Evolutionary conservation across 2,113 vertebrate species (phyloP).

Genomic region (Rhinopomastus cyanomelas): DNA sequence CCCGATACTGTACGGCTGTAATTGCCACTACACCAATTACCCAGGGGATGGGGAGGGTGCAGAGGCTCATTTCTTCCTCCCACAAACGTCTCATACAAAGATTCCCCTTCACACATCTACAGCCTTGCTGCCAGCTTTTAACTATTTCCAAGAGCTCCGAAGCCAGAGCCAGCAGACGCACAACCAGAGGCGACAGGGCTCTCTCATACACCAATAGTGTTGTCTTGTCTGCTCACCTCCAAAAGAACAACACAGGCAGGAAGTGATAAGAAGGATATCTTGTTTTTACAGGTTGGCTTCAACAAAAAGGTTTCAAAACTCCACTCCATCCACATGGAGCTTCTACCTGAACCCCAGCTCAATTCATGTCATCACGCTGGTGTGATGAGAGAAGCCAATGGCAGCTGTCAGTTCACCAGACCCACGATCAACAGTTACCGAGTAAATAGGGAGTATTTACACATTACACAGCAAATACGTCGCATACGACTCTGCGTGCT

Average conservation of each 20-base stretch:
- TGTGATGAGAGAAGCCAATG: neutral
- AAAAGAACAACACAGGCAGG: neutral
- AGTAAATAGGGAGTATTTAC: neutral
- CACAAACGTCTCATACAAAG: neutral
- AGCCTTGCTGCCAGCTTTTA: neutral
- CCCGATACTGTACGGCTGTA: fast-evolving
- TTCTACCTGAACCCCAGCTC: neutral
- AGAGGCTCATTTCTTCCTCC: neutral
- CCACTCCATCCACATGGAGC: neutral
- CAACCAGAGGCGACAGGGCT: neutral
- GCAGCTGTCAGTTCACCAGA: neutral
- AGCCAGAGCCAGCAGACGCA: neutral
- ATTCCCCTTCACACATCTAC: neutral
- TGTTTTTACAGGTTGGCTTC: neutral
- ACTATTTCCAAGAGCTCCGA: neutral
- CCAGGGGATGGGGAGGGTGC: neutral
- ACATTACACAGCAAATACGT: neutral
- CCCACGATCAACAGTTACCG: neutral
- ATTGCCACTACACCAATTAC: neutral
- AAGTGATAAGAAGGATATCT: neutral
- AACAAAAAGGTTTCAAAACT: neutral
- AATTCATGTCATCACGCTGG: neutral
- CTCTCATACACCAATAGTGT: fast-evolving
- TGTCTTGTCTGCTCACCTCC: neutral
- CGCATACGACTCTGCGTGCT: neutral